Evolutionary conservation across 2,797 vertebrate species (phyloP), one percentile per base, ranked within the genome.

Genomic region (Xyrichtys novacula): DNA sequence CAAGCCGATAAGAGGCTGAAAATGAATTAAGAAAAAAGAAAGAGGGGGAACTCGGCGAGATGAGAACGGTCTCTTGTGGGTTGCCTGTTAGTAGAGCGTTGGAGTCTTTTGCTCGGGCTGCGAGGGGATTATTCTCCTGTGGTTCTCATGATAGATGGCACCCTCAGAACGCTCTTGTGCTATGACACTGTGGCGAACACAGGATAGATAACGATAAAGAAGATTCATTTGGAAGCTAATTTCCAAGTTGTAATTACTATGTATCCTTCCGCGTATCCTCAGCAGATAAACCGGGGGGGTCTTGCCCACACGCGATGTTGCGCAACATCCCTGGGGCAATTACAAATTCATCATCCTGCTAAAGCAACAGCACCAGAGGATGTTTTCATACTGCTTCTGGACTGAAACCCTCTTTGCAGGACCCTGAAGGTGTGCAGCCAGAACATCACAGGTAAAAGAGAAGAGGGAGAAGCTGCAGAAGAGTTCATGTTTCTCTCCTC

Each of bases 1-100:
- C 88, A 91, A 85, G 81, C 70, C 60, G 75, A 86, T 84, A 85
- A 91, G 59, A 69, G 65, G 62, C 46, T 74, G 72, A 85, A 88
- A 84, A 87, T 81, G 54, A 83, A 87, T 84, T 80, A 76, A 62
- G 76, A 72, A 53, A 72, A 69, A 39, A 22, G 29, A n/a, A 49
- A 34, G 2, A 20, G 28, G 48, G 56, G 63, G 60, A 70, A 65
- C 68, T n/a, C 29, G 7, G 23, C 60, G 72, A 80, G 86, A 88
- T 88, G 65, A 90, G 81, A 71, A 50, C 8, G 64, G 62, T 77
- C 76, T 74, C 70, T 71, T 53, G 85, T 78, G 83, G 78, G 44
- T 76, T 80, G 32, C 65, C 72, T 74, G 74, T 81, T 78, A 77
- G 69, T 60, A 42, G 54, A 46, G 62, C 58, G 56, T 59, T 54